Conservation (phyloP, 2,113 vertebrate species). For the Pedetes capensis region DNA sequence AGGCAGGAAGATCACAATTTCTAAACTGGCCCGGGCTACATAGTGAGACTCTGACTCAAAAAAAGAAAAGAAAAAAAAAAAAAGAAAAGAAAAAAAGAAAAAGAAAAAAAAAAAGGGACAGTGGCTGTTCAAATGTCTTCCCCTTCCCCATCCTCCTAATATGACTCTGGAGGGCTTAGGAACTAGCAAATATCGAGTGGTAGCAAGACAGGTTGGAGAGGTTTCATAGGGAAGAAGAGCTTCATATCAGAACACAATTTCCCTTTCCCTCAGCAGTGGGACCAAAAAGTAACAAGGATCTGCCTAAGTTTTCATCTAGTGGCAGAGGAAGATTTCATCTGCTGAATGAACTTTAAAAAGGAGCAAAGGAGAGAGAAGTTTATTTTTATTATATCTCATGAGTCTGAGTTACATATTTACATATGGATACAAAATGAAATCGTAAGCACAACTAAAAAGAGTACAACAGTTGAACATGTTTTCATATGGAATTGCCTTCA, state of each 20-base stretch:
- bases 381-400: neutral
- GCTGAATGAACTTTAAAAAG: conserved; percentile 30
- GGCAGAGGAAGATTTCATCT: neutral
- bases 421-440: neutral
- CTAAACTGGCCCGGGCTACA: neutral
- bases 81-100: too few relatives aligned
- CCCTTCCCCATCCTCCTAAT: neutral
- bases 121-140: neutral
- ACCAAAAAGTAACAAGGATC: neutral
- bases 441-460: neutral
- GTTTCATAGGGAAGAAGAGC: neutral
- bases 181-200: neutral
- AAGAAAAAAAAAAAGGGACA: too few relatives aligned
- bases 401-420: neutral
- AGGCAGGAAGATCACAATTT: neutral
- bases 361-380: neutral
- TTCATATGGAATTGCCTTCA: neutral
- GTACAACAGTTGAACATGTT: neutral
- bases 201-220: too few relatives aligned
- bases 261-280: neutral
- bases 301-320: neutral
- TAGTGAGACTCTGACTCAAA: neutral
- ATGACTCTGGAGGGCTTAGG: neutral
- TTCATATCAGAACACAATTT: neutral
- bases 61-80: too few relatives aligned